phyloP scores from a whole-genome alignment of 2,113 vertebrate species.

The Sylvietta virens region DNA sequence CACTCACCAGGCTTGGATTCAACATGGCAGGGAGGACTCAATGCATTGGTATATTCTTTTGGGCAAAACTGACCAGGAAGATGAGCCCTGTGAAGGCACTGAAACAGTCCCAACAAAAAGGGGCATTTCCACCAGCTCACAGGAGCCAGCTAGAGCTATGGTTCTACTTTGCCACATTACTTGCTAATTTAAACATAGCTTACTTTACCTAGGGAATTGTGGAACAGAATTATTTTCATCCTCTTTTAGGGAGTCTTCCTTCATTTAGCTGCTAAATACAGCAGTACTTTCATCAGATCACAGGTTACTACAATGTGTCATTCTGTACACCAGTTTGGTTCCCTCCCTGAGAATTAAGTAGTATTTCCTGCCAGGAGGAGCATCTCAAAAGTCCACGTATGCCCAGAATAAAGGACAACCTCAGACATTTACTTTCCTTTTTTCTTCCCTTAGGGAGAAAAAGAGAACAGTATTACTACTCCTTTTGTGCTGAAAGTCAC shows the following conservation, averaged over 20 bases:
- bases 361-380: not conserved
- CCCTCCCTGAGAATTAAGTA: not conserved
- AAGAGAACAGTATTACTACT: not conserved
- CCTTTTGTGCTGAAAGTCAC: not conserved
- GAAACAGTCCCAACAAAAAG: rapidly evolving
- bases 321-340: not conserved
- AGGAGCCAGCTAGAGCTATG: not conserved
- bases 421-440: not conserved
- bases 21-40: not conserved
- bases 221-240: not conserved
- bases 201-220: not conserved
- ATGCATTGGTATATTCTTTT: not conserved
- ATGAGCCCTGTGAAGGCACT: not conserved
- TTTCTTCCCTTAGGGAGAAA: not conserved
- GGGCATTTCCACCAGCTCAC: not conserved
- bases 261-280: not conserved
- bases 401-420: not conserved
- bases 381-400: not conserved
- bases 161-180: not conserved
- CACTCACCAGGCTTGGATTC: not conserved
- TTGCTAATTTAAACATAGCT: not conserved
- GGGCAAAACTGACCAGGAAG: not conserved
- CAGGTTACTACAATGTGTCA: not conserved
- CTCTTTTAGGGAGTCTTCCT: not conserved
- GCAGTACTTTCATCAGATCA: not conserved